These are phyloP conservation scores for Agapornis canus DNA, from an alignment of 2,797 vertebrate species.

Conservation along the genomic window DNA sequence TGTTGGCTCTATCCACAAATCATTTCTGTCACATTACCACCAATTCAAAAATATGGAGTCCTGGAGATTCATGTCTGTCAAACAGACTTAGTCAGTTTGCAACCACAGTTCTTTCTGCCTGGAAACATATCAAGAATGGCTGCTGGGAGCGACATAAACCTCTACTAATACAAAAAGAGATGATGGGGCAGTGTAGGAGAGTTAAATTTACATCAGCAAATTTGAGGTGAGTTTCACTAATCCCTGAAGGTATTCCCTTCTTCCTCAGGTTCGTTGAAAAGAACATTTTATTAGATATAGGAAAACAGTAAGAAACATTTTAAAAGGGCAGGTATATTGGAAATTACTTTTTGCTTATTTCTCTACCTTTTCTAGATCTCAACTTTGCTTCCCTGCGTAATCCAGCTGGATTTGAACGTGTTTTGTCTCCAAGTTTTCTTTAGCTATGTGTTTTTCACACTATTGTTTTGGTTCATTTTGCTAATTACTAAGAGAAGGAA, in stretches of 20 bases:
- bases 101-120: background rate
- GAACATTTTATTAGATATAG: background rate
- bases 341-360: background rate
- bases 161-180: background rate
- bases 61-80: background rate
- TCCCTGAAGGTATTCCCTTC: background rate
- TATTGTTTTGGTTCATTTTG: background rate
- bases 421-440: background rate
- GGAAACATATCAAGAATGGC: background rate
- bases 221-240: background rate
- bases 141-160: background rate
- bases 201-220: background rate
- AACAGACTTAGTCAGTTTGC: background rate
- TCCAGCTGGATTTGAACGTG: background rate
- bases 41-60: background rate
- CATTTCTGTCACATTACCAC: background rate
- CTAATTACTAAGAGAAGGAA: background rate
- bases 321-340: background rate
- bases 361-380: background rate
- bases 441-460: background rate
- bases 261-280: background rate
- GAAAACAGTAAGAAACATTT: background rate
- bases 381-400: background rate
- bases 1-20: background rate
- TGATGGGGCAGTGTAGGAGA: fast-evolving